Conservation (phyloP, 92 coral and sea anemone species). For the Isaurus tuberculatus region DNA sequence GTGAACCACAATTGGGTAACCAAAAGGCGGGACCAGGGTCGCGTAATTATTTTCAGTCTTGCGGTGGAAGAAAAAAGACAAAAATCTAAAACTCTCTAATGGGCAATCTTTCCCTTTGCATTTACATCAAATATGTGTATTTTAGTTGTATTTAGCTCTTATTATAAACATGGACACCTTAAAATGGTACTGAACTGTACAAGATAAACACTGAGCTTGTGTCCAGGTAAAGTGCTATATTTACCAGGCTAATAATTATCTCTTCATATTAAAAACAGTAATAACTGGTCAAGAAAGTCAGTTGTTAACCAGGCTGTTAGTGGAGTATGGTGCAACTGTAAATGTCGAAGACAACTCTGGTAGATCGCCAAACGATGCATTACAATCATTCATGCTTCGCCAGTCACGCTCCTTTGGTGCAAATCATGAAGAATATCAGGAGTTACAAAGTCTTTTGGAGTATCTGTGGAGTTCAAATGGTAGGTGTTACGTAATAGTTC, state of each 20-base stretch:
- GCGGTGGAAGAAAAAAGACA: too few species aligned
- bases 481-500: too few species aligned
- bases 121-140: too few species aligned
- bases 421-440: conserved; percentile 60
- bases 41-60: too few species aligned
- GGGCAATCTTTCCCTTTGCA: too few species aligned
- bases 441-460: conserved; percentile 66
- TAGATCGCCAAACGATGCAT: conserved; percentile 68
- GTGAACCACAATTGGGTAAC: too few species aligned
- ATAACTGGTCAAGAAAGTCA: conserved; percentile 79
- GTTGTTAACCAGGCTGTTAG: conserved; percentile 68
- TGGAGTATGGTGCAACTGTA: conserved; percentile 90
- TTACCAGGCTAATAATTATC: not conserved
- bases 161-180: too few species aligned
- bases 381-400: conserved; percentile 75
- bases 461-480: conserved; percentile 63
- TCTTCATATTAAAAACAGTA: conserved; percentile 44
- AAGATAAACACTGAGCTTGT: too few species aligned
- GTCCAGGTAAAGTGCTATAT: not conserved
- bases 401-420: conserved; percentile 64
- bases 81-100: too few species aligned
- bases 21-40: too few species aligned
- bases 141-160: too few species aligned
- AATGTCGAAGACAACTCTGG: conserved; percentile 74
- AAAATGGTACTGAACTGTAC: too few species aligned